Percentiles rank a stretch among this genome's conserved stretches.
Conservation (phyloP, 2,888 invertebrate genomes). For the Luperina testacea region DNA sequence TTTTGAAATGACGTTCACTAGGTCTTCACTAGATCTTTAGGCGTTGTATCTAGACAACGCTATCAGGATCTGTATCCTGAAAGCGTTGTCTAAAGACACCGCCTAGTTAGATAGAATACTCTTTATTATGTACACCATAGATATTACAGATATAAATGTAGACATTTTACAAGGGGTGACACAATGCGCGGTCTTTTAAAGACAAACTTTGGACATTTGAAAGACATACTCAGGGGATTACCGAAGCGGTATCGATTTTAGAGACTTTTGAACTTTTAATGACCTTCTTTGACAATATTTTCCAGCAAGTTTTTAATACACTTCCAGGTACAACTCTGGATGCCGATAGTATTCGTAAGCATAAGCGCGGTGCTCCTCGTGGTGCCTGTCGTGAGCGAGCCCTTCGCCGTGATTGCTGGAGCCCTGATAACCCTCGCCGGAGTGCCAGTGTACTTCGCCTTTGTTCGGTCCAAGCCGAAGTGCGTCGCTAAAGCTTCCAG, state of each 20-base stretch:
- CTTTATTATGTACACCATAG: no score
- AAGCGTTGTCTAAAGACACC: not conserved
- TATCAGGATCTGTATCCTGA: not conserved
- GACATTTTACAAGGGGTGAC: no score
- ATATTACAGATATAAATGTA: no score
- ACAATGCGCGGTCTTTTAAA: no score
- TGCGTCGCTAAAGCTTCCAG: constrained; percentile 91
- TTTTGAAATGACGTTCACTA: no score
- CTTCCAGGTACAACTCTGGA: constrained; percentile 92
- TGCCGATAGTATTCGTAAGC: constrained; percentile 94
- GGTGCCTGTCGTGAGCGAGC: constrained; percentile 94
- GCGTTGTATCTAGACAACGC: no score
- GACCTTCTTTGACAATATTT: not conserved
- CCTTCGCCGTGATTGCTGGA: constrained; percentile 94
- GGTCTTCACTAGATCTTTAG: no score
- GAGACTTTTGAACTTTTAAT: not conserved
- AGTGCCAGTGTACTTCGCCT: constrained; percentile 94
- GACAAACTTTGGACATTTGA: not conserved
- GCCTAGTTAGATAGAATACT: no score
- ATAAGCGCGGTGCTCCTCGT: constrained; percentile 94
- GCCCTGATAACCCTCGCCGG: constrained; percentile 94
- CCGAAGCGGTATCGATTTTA: not conserved
- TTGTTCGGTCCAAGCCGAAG: constrained; percentile 92
- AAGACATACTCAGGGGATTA: not conserved
- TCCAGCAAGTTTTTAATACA: not conserved